phyloP scores from a whole-genome alignment of 2,113 vertebrate genomes.

The Malurus melanocephalus region DNA sequence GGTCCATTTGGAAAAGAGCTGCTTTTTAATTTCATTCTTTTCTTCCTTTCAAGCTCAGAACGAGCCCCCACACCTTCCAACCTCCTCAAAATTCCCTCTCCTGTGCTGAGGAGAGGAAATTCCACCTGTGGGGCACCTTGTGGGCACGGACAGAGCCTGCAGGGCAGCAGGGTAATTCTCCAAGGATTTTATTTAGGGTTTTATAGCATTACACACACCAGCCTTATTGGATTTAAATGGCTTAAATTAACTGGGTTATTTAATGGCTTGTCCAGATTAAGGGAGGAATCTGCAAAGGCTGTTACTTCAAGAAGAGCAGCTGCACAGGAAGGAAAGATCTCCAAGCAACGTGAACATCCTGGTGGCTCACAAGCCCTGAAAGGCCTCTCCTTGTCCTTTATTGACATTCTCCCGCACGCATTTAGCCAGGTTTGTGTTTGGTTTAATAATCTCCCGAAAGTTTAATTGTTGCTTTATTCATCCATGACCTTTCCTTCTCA shows the following conservation, averaged over 20 bases:
- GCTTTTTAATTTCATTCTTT: neutral
- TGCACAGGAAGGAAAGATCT: slow-evolving; percentile 11
- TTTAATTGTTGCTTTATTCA: slow-evolving; percentile 79
- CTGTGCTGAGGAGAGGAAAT: neutral
- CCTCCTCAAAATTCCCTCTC: neutral
- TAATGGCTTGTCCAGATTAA: slow-evolving; percentile 70
- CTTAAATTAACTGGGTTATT: slow-evolving; percentile 68
- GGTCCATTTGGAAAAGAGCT: neutral
- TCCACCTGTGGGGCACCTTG: neutral
- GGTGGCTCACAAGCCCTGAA: slow-evolving; percentile 35
- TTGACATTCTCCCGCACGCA: neutral
- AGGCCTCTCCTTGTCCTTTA: slow-evolving; percentile 19
- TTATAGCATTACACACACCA: slow-evolving; percentile 60
- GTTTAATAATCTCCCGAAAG: slow-evolving; percentile 74
- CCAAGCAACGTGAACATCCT: slow-evolving; percentile 32
- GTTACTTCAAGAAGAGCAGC: slow-evolving; percentile 35
- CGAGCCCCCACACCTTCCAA: neutral
- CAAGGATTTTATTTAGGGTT: slow-evolving; percentile 62
- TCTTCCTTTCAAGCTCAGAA: neutral
- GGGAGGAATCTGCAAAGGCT: slow-evolving; percentile 44
- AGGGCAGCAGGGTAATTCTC: slow-evolving; percentile 16
- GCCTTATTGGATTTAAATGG: slow-evolving; percentile 67
- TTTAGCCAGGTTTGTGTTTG: slow-evolving; percentile 67
- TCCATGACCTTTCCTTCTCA: slow-evolving; percentile 78
- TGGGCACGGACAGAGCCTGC: neutral